phyloP scores from a whole-genome alignment of 1,140 invertebrate species.

The Lucilia cuprina region DNA sequence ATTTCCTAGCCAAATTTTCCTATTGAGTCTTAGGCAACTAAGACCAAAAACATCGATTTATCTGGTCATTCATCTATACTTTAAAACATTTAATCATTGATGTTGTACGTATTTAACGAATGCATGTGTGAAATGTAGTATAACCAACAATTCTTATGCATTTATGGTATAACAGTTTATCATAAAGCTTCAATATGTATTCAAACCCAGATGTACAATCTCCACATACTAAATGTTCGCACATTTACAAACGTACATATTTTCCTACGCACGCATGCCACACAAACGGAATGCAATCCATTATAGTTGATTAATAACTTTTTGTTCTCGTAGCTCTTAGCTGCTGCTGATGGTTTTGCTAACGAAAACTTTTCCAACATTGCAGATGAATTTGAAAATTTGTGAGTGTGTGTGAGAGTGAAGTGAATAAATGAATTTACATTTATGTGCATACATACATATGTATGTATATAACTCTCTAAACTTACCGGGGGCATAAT shows the following conservation, averaged over 20 bases:
- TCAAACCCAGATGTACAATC: background rate
- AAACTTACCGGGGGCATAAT: background rate
- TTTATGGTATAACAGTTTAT: background rate
- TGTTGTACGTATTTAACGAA: background rate
- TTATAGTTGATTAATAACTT: slow-evolving; percentile 18
- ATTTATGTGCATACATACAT: background rate
- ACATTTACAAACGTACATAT: background rate
- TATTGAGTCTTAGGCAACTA: too few relatives aligned
- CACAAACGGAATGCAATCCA: background rate
- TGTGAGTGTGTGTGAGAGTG: background rate
- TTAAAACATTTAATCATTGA: background rate
- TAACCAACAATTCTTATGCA: background rate
- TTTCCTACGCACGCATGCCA: background rate
- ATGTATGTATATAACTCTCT: background rate
- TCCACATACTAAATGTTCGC: background rate
- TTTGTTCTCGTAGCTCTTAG: background rate
- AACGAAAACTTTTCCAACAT: background rate
- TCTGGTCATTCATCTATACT: too few relatives aligned
- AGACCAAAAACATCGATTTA: too few relatives aligned
- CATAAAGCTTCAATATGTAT: background rate
- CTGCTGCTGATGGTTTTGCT: background rate
- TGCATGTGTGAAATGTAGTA: background rate
- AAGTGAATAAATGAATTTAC: background rate
- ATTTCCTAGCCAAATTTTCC: too few relatives aligned
- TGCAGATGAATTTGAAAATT: background rate